Conservation (phyloP, 1,140 invertebrate species). For the Caerostris darwini region DNA sequence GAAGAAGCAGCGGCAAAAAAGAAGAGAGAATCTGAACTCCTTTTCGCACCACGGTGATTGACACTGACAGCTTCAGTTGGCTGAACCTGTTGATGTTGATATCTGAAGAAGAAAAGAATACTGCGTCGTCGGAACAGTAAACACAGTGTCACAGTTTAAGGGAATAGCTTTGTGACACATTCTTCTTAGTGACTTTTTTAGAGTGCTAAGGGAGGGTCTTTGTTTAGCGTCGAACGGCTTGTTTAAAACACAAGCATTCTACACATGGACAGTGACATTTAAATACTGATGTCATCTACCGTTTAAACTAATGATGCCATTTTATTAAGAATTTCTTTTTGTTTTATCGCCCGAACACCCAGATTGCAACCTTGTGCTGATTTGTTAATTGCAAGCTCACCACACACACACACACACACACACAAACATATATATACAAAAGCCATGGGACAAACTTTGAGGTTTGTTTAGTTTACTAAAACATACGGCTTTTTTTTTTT, state of each 20-base stretch:
- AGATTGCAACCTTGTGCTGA: too few relatives aligned
- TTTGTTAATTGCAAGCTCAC: too few relatives aligned
- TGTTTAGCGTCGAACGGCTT: not conserved
- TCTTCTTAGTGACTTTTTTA: not conserved
- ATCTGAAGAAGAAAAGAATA: slow-evolving; percentile 34
- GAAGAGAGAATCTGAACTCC: slow-evolving; percentile 6
- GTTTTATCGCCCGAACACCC: too few relatives aligned
- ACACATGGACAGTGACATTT: too few relatives aligned
- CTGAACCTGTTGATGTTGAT: slow-evolving; percentile 26
- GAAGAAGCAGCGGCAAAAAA: not conserved
- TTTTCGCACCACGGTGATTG: slow-evolving; percentile 57
- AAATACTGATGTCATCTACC: not conserved
- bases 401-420: too few relatives aligned
- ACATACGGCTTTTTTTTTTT: too few relatives aligned
- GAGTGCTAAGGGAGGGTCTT: not conserved
- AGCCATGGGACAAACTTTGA: too few relatives aligned
- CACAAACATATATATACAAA: too few relatives aligned
- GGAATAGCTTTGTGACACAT: slow-evolving; percentile 17
- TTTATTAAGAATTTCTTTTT: too few relatives aligned
- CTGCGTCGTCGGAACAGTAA: slow-evolving; percentile 24
- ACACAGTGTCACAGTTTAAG: slow-evolving; percentile 42
- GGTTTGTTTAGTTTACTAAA: too few relatives aligned
- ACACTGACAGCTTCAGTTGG: slow-evolving; percentile 60
- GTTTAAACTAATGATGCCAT: not conserved
- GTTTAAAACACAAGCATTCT: too few relatives aligned